Base-by-base conservation (phyloP, 2,797 vertebrate species). In the Eutrigla gurnardus region DNA sequence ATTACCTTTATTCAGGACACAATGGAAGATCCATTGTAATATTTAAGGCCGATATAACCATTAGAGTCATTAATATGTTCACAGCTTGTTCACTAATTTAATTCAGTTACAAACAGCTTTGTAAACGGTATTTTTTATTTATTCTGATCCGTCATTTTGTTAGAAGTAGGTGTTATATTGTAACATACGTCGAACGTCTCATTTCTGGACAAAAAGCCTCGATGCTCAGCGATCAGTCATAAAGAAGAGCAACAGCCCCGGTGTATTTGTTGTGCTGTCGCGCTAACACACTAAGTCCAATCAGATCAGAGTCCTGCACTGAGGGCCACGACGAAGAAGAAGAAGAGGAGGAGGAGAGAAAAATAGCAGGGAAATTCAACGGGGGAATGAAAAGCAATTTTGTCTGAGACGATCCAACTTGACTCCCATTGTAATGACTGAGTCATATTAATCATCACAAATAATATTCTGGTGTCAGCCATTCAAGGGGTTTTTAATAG, bases 391-490 rank as follows among this genome's bases (percentile, higher is more conserved):
- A 96, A 97, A 95, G 95, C 94, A 96, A 96, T 97, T 97, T 95
- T 95, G 95, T 95, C 94, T 92, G 94, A 92, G 93, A 90, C 88
- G 90, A 94, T 94, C 93, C 93, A 93, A 95, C 95, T 96, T 95
- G 94, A 96, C 96, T 96, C 94, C 95, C 95, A 95, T 96, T 94
- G 96, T 97, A 97, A 96, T 96, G 96, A 96, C 96, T 91, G 92
- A 96, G 96, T 96, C 95, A 96, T 96, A 97, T 97, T 96, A 97
- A 96, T 97, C 96, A 97, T 96, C 89, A 90, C 92, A 95, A 97
- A 97, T 96, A 96, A 98, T 96, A 96, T 95, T 96, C 95, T 90
- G 92, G 95, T 96, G 96, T 97, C 96, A 95, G 94, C 95, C 91
- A 92, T 96, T 96, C 95, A 96, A 94, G 95, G 95, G 95, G 92